A percentile compares a stretch with the other conserved stretches of the same genome.
Conservation (phyloP, 2,888 invertebrate species). For the Meteorus cinctellus region DNA sequence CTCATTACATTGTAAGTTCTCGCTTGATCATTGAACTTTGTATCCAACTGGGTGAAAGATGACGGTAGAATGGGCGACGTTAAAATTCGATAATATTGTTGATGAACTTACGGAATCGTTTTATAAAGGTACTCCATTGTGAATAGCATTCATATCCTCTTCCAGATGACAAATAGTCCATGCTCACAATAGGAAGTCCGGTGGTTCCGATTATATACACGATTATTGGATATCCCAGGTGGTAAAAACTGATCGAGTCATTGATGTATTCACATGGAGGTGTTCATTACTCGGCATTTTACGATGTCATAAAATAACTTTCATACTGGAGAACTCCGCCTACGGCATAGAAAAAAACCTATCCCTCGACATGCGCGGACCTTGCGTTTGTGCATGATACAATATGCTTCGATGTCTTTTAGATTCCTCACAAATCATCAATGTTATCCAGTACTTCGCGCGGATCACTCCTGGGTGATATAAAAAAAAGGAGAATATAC, state of each 20-base stretch:
- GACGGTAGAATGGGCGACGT: slow-evolving; percentile 48
- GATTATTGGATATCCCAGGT: slow-evolving; percentile 54
- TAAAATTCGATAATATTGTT: slow-evolving; percentile 43
- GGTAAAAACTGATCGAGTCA: neutral
- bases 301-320: slow-evolving; percentile 37
- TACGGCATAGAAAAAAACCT: slow-evolving; percentile 54
- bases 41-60: slow-evolving; percentile 38
- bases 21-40: neutral
- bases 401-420: neutral
- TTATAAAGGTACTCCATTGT: slow-evolving; percentile 58
- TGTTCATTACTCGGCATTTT: slow-evolving; percentile 44
- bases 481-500: neutral
- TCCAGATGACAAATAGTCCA: slow-evolving; percentile 64
- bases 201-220: slow-evolving; percentile 55
- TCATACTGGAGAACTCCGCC: slow-evolving; percentile 62
- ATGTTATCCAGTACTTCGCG: neutral
- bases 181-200: slow-evolving; percentile 59
- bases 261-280: slow-evolving; percentile 30
- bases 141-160: slow-evolving; percentile 65
- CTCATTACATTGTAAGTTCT: neutral
- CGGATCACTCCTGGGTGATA: neutral
- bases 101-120: slow-evolving; percentile 51
- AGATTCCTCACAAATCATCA: slow-evolving; percentile 56
- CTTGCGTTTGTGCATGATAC: slow-evolving; percentile 37
- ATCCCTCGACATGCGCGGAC: slow-evolving; percentile 62